Evolutionary conservation across 1,140 invertebrate species (phyloP).

Genomic region (Calliphora vicina): DNA sequence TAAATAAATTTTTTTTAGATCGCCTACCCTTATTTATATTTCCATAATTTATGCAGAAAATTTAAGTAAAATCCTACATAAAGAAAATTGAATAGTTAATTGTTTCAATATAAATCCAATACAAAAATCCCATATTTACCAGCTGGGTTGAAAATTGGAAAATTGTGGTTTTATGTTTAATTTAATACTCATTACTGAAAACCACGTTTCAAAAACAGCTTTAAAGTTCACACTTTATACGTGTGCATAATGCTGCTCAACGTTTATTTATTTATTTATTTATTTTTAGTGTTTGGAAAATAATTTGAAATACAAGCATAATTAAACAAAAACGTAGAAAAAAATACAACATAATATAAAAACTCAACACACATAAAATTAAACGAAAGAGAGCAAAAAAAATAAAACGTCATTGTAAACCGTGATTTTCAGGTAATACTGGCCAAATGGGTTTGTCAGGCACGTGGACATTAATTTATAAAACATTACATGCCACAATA

Average conservation of each 20-base stretch:
- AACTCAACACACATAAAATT: not conserved
- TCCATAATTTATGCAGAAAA: not conserved
- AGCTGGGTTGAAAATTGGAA: not conserved
- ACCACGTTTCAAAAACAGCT: constrained; percentile 13
- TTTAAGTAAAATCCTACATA: not conserved
- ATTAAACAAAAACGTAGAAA: not conserved
- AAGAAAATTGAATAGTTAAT: not conserved
- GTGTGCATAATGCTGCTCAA: not conserved
- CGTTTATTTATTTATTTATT: not conserved
- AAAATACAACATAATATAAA: not conserved
- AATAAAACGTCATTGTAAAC: not conserved
- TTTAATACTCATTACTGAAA: constrained; percentile 12
- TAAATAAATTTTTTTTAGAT: too few species aligned
- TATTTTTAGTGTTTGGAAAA: not conserved
- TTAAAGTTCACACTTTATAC: not conserved
- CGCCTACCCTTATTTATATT: too few species aligned
- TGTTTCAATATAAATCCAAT: not conserved
- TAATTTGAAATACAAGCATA: not conserved
- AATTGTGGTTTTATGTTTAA: constrained; percentile 12
- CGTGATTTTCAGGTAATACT: not conserved
- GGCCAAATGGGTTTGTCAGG: not conserved
- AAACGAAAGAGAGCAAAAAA: not conserved
- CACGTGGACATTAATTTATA: not conserved
- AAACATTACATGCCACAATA: constrained; percentile 14
- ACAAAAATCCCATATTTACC: not conserved